phyloP scores from a whole-genome alignment of 2,113 vertebrate genomes.

The chimpanzee (Pan troglodytes) region NHGRI_mPanTro3-v2.1_pri NC_072407.2:14023001-14023500 shows the following conservation, averaged over 20 bases:
- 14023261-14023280: neutral
- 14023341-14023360: neutral
- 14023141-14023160: too few relatives aligned
- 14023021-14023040: too few relatives aligned
- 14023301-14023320: neutral
- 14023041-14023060: too few relatives aligned
- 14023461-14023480: neutral
- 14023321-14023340: neutral
- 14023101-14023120: too few relatives aligned
- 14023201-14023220: neutral
- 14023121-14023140: too few relatives aligned
- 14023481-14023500: too few relatives aligned
- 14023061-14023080: too few relatives aligned
- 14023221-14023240: neutral
- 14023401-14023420: neutral
- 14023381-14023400: neutral
- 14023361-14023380: neutral
- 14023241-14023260: neutral
- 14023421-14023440: neutral
- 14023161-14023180: too few relatives aligned
- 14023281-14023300: neutral
- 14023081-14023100: too few relatives aligned
- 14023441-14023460: neutral
- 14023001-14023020: too few relatives aligned
- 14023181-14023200: neutral